Evolutionary conservation across 2,797 vertebrate genomes (phyloP).

Genomic region (Chanos chanos): DNA sequence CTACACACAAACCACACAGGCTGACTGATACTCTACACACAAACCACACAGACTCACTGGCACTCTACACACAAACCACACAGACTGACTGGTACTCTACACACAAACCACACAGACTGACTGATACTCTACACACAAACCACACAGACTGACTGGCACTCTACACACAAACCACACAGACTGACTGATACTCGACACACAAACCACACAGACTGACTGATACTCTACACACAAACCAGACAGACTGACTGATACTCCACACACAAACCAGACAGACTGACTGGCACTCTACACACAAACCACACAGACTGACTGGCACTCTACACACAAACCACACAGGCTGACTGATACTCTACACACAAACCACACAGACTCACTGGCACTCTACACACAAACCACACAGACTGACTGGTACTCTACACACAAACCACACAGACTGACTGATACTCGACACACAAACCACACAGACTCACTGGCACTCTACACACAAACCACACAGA

Average conservation of each 20-base stretch:
- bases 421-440: conserved; percentile 35
- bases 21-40: conserved; percentile 27
- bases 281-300: conserved; percentile 28
- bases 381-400: conserved; percentile 31
- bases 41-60: conserved; percentile 36
- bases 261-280: conserved; percentile 37
- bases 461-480: conserved; percentile 37
- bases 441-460: conserved; percentile 28
- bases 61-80: conserved; percentile 31
- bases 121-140: conserved; percentile 28
- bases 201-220: conserved; percentile 36
- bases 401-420: conserved; percentile 35
- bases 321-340: conserved; percentile 37
- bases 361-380: conserved; percentile 36
- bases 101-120: conserved; percentile 35
- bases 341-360: conserved; percentile 27
- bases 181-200: conserved; percentile 27
- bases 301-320: conserved; percentile 37
- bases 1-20: conserved; percentile 37
- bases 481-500: conserved; percentile 37
- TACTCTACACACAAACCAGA: conserved; percentile 31
- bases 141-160: conserved; percentile 37
- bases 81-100: conserved; percentile 35
- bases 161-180: conserved; percentile 37
- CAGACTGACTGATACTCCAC: conserved; percentile 33